These are phyloP conservation scores for Nipponacmea schrenckii DNA, from an alignment of 2,888 invertebrate genomes.

Conservation along the genomic window DNA sequence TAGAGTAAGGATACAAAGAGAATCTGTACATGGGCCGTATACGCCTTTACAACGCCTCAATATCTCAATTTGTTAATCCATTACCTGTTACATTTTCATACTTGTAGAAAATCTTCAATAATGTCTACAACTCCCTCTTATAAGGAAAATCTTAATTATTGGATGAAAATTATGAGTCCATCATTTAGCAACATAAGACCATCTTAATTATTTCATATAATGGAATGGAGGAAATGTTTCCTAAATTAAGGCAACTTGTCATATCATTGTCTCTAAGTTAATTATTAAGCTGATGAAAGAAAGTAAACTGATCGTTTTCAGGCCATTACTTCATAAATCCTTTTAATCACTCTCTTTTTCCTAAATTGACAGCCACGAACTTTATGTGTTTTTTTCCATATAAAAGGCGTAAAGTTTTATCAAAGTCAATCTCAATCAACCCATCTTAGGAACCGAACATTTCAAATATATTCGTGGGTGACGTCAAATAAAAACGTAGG, in stretches of 20 bases:
- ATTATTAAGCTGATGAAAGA: background rate
- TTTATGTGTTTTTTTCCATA: constrained; percentile 1
- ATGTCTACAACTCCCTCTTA: too few species aligned
- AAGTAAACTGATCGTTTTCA: background rate
- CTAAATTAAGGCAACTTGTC: background rate
- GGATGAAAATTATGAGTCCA: too few species aligned
- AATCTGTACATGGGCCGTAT: too few species aligned
- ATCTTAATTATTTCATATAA: background rate
- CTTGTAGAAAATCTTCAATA: too few species aligned
- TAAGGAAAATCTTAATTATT: too few species aligned
- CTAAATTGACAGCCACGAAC: background rate
- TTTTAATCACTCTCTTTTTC: background rate
- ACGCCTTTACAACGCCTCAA: too few species aligned
- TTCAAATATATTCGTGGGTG: background rate
- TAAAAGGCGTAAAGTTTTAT: constrained; percentile 1
- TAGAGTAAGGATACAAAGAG: too few species aligned
- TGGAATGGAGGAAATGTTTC: background rate
- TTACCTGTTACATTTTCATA: too few species aligned
- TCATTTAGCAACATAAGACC: background rate
- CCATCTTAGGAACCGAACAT: too few species aligned
- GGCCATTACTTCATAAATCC: background rate
- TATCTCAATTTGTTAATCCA: too few species aligned
- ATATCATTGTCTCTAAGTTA: constrained; percentile 2
- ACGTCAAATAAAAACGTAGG: background rate
- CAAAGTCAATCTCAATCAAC: background rate